Evolutionary conservation across 1,140 invertebrate genomes (phyloP).

Genomic region (Philotrypesis tridentata): DNA sequence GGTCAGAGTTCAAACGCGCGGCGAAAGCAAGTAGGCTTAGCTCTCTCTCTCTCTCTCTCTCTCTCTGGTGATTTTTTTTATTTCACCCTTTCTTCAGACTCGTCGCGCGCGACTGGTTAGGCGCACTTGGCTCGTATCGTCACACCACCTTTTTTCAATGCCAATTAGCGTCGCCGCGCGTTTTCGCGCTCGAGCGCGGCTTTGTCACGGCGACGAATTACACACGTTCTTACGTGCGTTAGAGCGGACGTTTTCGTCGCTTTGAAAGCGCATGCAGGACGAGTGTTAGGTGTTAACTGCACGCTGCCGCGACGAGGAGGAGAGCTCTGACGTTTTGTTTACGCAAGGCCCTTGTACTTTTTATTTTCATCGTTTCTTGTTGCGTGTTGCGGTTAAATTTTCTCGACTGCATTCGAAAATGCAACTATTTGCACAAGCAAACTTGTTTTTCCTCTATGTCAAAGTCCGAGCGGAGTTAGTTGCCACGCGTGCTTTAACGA

Average conservation of each 20-base stretch:
- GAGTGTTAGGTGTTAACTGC: not conserved
- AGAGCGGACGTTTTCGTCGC: not conserved
- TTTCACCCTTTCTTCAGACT: conserved; percentile 51
- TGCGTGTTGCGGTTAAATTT: not conserved
- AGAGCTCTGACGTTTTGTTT: not conserved
- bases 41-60: not conserved
- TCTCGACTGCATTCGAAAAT: too few relatives aligned
- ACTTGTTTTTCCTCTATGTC: too few relatives aligned
- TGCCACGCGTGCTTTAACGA: too few relatives aligned
- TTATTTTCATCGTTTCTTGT: not conserved
- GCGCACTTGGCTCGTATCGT: conserved; percentile 62
- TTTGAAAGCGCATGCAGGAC: not conserved
- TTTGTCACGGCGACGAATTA: conserved; percentile 52
- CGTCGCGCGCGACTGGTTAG: conserved; percentile 14
- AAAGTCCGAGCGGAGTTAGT: too few relatives aligned
- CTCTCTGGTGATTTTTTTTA: conserved; percentile 46
- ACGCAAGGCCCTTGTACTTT: not conserved
- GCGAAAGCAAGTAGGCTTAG: not conserved
- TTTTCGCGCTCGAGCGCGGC: not conserved
- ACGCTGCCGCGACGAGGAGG: not conserved
- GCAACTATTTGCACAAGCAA: too few relatives aligned
- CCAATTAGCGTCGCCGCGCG: conserved; percentile 64
- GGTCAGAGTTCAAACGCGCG: conserved; percentile 6
- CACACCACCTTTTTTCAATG: conserved; percentile 71
- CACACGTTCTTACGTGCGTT: conserved; percentile 35